These are phyloP conservation scores for Melanotaenia parkinsoni DNA, from an alignment of 2,797 vertebrate species.

Conservation along the genomic window DNA sequence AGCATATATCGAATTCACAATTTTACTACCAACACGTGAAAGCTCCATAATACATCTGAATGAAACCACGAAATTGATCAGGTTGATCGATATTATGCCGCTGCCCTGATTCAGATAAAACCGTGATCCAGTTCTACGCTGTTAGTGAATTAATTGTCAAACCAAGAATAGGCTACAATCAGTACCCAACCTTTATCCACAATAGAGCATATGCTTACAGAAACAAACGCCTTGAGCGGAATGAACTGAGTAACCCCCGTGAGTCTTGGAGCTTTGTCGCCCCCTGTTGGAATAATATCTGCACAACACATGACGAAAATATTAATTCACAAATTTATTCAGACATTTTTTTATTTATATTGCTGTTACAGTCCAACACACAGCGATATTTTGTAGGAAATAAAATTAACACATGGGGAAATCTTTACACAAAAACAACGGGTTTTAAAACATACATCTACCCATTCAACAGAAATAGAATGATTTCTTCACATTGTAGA, in stretches of 20 bases:
- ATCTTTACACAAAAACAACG: conserved; percentile 19
- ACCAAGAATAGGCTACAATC: neutral
- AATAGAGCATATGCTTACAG: conserved; percentile 6
- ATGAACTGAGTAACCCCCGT: conserved; percentile 60
- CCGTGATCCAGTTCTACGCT: neutral
- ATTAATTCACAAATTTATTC: neutral
- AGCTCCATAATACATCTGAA: conserved; percentile 17
- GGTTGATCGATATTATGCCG: neutral
- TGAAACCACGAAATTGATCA: conserved; percentile 8
- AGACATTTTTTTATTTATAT: conserved; percentile 45
- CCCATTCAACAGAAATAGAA: conserved; percentile 25
- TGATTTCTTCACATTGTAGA: conserved; percentile 26
- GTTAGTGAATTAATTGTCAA: neutral
- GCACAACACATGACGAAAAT: neutral
- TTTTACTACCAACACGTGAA: conserved; percentile 22
- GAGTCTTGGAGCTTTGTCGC: conserved; percentile 51
- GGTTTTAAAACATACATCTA: conserved; percentile 23
- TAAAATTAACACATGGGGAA: conserved; percentile 10
- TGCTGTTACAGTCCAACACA: conserved; percentile 45
- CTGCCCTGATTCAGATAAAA: neutral
- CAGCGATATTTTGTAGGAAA: conserved; percentile 27
- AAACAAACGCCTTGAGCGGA: conserved; percentile 46
- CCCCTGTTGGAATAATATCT: conserved; percentile 47
- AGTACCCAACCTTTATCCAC: conserved; percentile 3
- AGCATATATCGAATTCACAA: accelerated